These are phyloP conservation scores for Botrylloides violaceus DNA, from an alignment of 23 tunicate species.

Conservation along the genomic window DNA sequence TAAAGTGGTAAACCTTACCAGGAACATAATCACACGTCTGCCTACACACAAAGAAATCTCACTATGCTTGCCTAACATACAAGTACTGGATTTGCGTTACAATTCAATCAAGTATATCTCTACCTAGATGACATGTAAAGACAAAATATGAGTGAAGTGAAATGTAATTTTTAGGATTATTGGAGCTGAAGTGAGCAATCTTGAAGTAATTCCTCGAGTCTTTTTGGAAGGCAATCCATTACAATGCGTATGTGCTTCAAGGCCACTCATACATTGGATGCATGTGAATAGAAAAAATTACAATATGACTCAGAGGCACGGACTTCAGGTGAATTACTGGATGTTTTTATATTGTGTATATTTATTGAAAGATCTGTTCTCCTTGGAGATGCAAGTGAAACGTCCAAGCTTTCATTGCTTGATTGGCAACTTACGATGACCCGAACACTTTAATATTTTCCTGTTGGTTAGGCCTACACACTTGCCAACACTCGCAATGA, in stretches of 20 bases:
- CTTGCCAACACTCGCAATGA: too few species aligned
- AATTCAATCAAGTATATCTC: conserved; percentile 37
- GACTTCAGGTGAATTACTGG: conserved; percentile 37
- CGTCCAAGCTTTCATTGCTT: too few species aligned
- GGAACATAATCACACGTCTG: conserved; percentile 29
- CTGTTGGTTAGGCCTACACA: too few species aligned
- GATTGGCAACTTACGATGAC: too few species aligned
- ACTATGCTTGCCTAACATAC: conserved; percentile 30
- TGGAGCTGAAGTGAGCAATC: conserved; percentile 3
- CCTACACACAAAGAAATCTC: conserved; percentile 22
- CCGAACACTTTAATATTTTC: too few species aligned
- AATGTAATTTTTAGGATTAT: not conserved
- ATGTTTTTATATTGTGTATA: too few species aligned
- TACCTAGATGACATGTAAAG: not conserved
- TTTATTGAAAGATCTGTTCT: too few species aligned
- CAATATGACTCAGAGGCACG: not conserved
- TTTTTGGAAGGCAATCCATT: conserved; percentile 62
- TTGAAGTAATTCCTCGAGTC: conserved; percentile 25
- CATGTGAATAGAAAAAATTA: conserved; percentile 39
- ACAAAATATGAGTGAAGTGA: not conserved
- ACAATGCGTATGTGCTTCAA: conserved; percentile 47
- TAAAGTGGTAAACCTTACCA: conserved; percentile 14
- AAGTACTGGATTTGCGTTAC: conserved; percentile 37
- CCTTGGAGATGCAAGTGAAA: too few species aligned
- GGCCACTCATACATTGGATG: conserved; percentile 49